Evolutionary conservation across 1,140 invertebrate species (phyloP).

Genomic region (Thaumetopoea pityocampa): DNA sequence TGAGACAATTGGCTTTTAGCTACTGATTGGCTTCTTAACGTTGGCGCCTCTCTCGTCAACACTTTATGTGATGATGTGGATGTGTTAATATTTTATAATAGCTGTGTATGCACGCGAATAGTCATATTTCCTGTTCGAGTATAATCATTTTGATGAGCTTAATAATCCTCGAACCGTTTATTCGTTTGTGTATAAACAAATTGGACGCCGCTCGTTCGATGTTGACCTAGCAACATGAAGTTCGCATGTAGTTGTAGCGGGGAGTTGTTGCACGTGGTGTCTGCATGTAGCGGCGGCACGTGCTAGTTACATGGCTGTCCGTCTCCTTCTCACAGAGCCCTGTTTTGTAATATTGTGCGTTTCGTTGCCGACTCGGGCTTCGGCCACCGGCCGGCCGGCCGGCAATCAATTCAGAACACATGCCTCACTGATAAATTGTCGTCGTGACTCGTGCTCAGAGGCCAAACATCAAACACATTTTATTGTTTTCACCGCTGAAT

Average conservation of each 20-base stretch:
- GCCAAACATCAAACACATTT: slow-evolving; percentile 8
- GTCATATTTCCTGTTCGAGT: too few species aligned
- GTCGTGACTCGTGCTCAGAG: slow-evolving; percentile 7
- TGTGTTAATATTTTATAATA: too few species aligned
- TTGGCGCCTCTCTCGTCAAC: too few species aligned
- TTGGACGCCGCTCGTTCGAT: not conserved
- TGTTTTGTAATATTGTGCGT: slow-evolving; percentile 7
- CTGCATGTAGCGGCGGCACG: slow-evolving; percentile 28
- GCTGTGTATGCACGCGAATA: too few species aligned
- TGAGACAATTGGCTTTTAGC: too few species aligned
- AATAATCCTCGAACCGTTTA: too few species aligned
- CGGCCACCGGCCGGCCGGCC: slow-evolving; percentile 12
- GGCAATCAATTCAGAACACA: slow-evolving; percentile 31
- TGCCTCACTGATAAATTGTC: slow-evolving; percentile 25
- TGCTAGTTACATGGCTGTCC: slow-evolving; percentile 29
- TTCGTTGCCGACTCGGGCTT: slow-evolving; percentile 19
- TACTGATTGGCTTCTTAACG: too few species aligned
- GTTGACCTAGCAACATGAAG: slow-evolving; percentile 6
- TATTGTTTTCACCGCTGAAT: slow-evolving; percentile 4
- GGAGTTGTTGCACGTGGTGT: slow-evolving; percentile 30
- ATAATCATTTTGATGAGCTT: not conserved
- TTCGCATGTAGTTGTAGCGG: slow-evolving; percentile 3
- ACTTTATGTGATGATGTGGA: too few species aligned
- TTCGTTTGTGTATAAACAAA: not conserved
- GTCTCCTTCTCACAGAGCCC: slow-evolving; percentile 17